Conservation (phyloP, 1,140 invertebrate genomes). For the Triops longicaudatus region DNA sequence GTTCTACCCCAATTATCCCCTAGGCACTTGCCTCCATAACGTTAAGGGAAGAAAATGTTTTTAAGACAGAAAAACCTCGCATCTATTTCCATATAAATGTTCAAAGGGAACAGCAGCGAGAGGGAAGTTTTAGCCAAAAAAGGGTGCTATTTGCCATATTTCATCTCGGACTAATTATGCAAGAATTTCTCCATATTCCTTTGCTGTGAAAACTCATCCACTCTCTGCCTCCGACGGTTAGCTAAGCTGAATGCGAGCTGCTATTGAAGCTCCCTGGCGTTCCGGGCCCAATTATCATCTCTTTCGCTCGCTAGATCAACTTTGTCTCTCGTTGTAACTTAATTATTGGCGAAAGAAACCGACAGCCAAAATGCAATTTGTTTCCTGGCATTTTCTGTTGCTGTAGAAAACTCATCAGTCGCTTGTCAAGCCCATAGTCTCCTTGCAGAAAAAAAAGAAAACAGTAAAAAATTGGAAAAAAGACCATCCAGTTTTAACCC, state of each 20-base stretch:
- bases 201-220: neutral
- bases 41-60: neutral
- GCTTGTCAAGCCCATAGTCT: neutral
- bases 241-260: neutral
- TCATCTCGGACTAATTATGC: neutral
- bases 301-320: neutral
- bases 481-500: too few relatives aligned
- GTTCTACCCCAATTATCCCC: conserved; percentile 1
- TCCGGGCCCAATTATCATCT: neutral
- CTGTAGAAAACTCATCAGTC: neutral
- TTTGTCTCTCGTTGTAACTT: neutral
- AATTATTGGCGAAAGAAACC: neutral
- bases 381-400: neutral
- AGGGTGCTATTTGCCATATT: neutral
- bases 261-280: neutral
- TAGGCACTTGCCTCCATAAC: neutral
- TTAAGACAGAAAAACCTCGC: neutral
- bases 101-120: neutral
- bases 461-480: neutral
- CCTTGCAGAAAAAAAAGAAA: neutral
- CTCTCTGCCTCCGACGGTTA: neutral
- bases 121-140: neutral
- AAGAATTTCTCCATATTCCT: neutral
- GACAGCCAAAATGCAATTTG: neutral
- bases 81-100: neutral